Base-by-base conservation (phyloP, 2,113 vertebrate genomes). In the Cololabis saira region DNA sequence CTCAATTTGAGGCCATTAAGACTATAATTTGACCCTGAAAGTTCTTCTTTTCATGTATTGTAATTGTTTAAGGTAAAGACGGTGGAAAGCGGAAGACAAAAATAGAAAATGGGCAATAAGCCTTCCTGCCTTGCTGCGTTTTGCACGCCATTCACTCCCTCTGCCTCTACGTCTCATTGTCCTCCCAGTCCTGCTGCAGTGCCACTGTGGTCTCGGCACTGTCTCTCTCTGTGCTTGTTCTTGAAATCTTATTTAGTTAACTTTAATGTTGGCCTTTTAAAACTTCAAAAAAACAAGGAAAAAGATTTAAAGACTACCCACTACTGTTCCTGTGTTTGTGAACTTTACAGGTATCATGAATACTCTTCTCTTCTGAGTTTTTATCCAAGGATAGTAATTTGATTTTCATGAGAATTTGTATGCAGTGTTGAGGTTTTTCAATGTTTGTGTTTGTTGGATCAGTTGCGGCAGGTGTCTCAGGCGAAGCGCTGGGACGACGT, bases 381-480 rank as follows among this genome's bases (percentile, higher is more conserved):
- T 17, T 33, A 12, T 42, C n/a, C 10, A 51, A 64, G 54, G 42
- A 42, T 52, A 47, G 37, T 76, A 63, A 71, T 63, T 16, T 66
- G 12, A 22, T 7, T 42, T 33, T 24, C 65, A 45, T 61, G 58
- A 60, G 18, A 0, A 5, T 54, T 16, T 56, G 42, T 62, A 13
- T 8, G 42, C 21, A 7, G 17, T 21, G 15, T 14, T 30, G 47
- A 1, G 0, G 30, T 18, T 57, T 65, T 69, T 76, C 43, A 49
- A 42, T 74, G 41, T 76, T 33, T 80, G 14, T 65, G 71, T 78
- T 27, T n/a, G 52, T 57, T 77, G 19, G 61, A 19, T 60, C 80
- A 94, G 93, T 81, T 92, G 77, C 88, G 89, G 47, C 92, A 93
- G 83, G 91, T 93, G 77, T 89, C 92, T 16, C 92, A 92, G 81